Percentiles rank a stretch among this genome's conserved stretches.
phyloP scores from a whole-genome alignment of 2,113 vertebrate species.

The Psittacula cyanocephala region DNA sequence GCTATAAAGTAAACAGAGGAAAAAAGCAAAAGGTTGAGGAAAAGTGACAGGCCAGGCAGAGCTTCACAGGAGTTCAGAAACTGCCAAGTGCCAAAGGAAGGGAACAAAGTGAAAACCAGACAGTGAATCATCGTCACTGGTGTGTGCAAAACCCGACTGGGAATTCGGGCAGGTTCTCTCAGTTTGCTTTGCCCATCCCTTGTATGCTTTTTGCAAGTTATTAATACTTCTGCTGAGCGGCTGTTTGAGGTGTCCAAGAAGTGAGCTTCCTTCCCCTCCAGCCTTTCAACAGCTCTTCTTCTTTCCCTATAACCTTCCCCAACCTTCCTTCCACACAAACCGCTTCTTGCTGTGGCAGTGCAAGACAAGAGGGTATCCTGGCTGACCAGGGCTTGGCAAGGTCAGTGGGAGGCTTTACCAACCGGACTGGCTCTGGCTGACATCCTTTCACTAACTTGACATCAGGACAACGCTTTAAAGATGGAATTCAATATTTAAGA shows the following conservation, averaged over 20 bases:
- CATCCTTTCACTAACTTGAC: neutral
- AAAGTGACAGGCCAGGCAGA: neutral
- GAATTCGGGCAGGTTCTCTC: slow-evolving; percentile 61
- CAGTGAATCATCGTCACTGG: slow-evolving; percentile 66
- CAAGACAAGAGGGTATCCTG: neutral
- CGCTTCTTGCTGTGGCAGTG: fast-evolving
- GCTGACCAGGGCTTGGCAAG: neutral
- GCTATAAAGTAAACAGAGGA: neutral
- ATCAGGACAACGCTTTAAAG: neutral
- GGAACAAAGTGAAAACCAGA: slow-evolving; percentile 68
- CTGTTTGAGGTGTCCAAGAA: neutral
- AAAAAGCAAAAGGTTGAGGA: neutral
- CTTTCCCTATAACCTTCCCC: neutral
- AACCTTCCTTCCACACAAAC: neutral
- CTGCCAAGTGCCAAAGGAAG: neutral
- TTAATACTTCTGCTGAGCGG: slow-evolving; percentile 3
- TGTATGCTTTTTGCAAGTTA: slow-evolving; percentile 8
- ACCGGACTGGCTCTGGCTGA: neutral
- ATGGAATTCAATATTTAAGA: neutral
- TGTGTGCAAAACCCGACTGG: slow-evolving; percentile 61
- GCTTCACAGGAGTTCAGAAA: neutral
- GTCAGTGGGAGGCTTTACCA: neutral
- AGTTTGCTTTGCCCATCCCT: slow-evolving; percentile 41
- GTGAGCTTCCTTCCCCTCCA: neutral
- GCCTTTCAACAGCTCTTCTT: neutral